Base-by-base conservation (phyloP, 2,113 vertebrate genomes). In the Chaenocephalus aceratus region DNA sequence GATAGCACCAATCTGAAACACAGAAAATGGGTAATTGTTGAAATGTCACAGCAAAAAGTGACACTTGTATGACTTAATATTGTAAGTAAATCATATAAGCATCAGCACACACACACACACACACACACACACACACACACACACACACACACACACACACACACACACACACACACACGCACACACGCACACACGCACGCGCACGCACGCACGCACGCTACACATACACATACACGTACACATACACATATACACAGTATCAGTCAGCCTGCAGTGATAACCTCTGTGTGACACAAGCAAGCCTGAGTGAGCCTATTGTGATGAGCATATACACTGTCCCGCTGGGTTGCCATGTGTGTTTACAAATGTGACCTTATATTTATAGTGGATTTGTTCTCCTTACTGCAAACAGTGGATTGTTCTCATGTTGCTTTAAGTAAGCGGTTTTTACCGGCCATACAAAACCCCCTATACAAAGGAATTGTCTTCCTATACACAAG, bases 1-100 rank as follows among this genome's bases (percentile, higher is more conserved):
- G 89, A 75, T 96, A 96, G 80, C 95, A 95, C 95, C 95, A 96
- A 3, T 93, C 93, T 94, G 86, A 82, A 83, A 89, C 59, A 88
- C 6, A 89, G 57, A 54, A 53, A 57, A 72, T 11, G 6, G 59
- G 36, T 12, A 14, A 41, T 41, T 41, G 36, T 41, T 7, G 15
- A 5, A 7, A 49, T 79, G 66, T 66, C 2, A 52, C 21, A 61
- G 56, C 14, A 41, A 67, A 8, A 51, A 7, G 36, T 6, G 5
- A 41, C 7, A 0, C 41, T n/a, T 1, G 0, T 48, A 3, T 26
- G 7, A 21, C 21, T 21, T 21, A 21, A 21, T 21, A 21, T 21
- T 21, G 21, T 21, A 21, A 21, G 21, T 21, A 21, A 21, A 21
- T 21, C 21, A 21, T 21, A 21, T 21, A 21, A 21, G 21, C 36